Conservation (phyloP, 2,888 invertebrate genomes). For the Helicoverpa assulta region DNA sequence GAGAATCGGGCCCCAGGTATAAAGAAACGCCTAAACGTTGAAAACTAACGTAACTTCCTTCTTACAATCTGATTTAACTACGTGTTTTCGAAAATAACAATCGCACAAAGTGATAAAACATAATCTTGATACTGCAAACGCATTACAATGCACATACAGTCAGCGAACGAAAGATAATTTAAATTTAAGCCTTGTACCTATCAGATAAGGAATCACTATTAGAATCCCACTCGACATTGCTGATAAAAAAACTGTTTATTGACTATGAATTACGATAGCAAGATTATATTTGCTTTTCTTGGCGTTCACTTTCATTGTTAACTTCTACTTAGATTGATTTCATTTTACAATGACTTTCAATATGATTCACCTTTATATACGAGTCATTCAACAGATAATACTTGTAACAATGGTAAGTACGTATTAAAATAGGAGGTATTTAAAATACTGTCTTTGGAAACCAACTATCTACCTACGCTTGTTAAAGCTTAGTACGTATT, state of each 20-base stretch:
- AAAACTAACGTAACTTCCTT: not conserved
- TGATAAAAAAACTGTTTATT: slow-evolving; percentile 77
- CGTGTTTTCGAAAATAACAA: slow-evolving; percentile 12
- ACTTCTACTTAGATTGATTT: slow-evolving; percentile 26
- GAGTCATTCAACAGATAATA: not conserved
- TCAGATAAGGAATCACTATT: slow-evolving; percentile 75
- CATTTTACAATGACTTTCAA: slow-evolving; percentile 11
- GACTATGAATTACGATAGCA: slow-evolving; percentile 69
- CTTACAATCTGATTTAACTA: not conserved
- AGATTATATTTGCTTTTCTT: slow-evolving; percentile 54
- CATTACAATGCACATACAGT: slow-evolving; percentile 27
- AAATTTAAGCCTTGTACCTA: slow-evolving; percentile 70
- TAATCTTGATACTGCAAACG: slow-evolving; percentile 14
- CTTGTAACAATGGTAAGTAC: not conserved
- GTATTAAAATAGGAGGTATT: not conserved
- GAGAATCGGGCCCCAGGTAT: no score
- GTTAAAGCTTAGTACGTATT: no score
- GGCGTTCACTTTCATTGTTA: slow-evolving; percentile 32
- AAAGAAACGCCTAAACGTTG: not conserved
- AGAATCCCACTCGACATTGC: slow-evolving; percentile 67
- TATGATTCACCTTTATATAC: slow-evolving; percentile 12
- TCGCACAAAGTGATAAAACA: not conserved
- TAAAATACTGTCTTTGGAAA: not conserved
- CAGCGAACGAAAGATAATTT: slow-evolving; percentile 59
- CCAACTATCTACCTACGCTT: no score